A percentile compares a stretch with the other conserved stretches of the same genome.
Evolutionary conservation across 1,140 invertebrate genomes (phyloP).

Genomic region (Drosophila murphyi): DNA sequence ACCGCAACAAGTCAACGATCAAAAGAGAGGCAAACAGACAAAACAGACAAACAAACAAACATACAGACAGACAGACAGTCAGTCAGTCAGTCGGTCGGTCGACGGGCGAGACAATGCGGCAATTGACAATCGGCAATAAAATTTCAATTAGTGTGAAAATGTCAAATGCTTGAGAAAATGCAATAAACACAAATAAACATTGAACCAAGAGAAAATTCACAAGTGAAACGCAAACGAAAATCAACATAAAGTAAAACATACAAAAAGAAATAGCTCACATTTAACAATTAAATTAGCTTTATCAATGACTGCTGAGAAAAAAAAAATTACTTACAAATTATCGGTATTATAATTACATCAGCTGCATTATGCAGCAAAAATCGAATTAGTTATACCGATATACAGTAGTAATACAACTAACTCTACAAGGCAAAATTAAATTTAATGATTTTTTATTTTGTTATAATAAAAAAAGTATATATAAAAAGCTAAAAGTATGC

Average conservation of each 20-base stretch:
- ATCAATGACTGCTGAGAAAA: neutral
- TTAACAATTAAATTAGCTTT: neutral
- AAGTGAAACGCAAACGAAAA: constrained; percentile 42
- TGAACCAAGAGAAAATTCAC: constrained; percentile 1
- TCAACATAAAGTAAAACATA: neutral
- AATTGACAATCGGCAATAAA: constrained; percentile 77
- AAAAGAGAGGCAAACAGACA: neutral
- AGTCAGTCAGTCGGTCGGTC: neutral
- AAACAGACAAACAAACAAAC: neutral
- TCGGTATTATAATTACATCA: too few relatives aligned
- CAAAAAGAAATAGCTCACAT: neutral
- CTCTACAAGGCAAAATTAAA: too few relatives aligned
- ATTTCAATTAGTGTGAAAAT: constrained; percentile 70
- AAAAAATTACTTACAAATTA: too few relatives aligned
- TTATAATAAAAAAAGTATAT: too few relatives aligned
- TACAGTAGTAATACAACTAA: too few relatives aligned
- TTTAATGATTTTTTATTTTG: too few relatives aligned
- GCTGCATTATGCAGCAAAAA: too few relatives aligned
- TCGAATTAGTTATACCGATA: too few relatives aligned
- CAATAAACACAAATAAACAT: constrained; percentile 35
- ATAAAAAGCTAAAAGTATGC: too few relatives aligned
- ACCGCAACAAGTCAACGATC: constrained; percentile 7
- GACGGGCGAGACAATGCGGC: constrained; percentile 26
- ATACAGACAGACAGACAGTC: neutral
- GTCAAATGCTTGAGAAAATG: constrained; percentile 35